These are phyloP conservation scores for Gopherus flavomarginatus DNA, from an alignment of 2,113 vertebrate species.

Conservation along the genomic window DNA sequence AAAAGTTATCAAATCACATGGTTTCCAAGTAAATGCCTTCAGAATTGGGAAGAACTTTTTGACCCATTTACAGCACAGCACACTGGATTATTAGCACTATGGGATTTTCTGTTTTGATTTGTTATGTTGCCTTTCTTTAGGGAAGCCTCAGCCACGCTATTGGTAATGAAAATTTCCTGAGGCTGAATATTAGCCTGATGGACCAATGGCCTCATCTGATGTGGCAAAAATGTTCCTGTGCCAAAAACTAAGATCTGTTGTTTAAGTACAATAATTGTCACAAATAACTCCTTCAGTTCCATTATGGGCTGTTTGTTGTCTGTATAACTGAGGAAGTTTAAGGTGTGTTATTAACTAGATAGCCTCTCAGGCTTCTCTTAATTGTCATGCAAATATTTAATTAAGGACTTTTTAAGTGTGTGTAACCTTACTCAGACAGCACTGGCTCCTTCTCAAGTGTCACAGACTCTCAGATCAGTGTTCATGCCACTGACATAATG, in stretches of 20 bases:
- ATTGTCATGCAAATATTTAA: neutral
- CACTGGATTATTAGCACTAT: neutral
- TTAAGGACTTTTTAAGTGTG: neutral
- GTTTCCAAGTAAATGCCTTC: neutral
- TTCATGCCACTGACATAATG: neutral
- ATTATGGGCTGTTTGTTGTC: accelerated
- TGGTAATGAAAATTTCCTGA: neutral
- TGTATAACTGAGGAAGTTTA: neutral
- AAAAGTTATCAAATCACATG: neutral
- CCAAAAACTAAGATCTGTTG: neutral
- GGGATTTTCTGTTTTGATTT: neutral
- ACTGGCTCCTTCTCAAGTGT: neutral
- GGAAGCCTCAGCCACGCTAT: neutral
- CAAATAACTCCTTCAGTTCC: neutral
- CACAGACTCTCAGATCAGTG: neutral
- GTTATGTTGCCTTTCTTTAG: neutral
- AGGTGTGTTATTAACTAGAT: neutral
- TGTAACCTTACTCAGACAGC: neutral
- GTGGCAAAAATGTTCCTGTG: neutral
- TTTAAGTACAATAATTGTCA: neutral
- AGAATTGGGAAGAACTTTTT: neutral
- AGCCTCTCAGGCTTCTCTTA: neutral
- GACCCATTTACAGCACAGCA: neutral
- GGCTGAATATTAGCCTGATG: neutral
- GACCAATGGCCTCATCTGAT: neutral